These are phyloP conservation scores for Centropyge bicolor DNA, from an alignment of 2,797 vertebrate genomes.

Conservation along the genomic window DNA sequence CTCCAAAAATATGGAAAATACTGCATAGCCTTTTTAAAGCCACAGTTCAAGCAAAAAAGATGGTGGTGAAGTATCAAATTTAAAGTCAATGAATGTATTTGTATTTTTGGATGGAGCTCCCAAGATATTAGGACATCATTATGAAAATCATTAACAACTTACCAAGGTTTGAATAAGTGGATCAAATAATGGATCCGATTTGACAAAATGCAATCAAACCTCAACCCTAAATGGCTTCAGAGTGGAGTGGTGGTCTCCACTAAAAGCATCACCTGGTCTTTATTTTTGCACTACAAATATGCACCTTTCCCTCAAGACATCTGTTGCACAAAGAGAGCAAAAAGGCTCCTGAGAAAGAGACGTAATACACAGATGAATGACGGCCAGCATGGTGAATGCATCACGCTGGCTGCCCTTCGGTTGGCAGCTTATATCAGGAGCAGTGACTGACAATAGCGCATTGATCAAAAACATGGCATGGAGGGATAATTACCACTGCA, in stretches of 20 bases:
- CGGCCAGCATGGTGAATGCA: slow-evolving; percentile 31
- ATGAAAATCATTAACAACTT: not conserved
- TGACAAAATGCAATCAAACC: slow-evolving; percentile 5
- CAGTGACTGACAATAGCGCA: slow-evolving; percentile 57
- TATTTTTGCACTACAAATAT: slow-evolving; percentile 14
- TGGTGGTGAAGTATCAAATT: no score
- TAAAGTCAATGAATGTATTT: not conserved
- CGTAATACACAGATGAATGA: slow-evolving; percentile 31
- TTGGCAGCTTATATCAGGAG: slow-evolving; percentile 55
- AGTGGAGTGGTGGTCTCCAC: not conserved
- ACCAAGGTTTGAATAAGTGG: not conserved
- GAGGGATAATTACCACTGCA: slow-evolving; percentile 68
- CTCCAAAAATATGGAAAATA: not conserved
- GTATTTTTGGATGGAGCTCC: not conserved
- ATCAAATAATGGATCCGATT: not conserved
- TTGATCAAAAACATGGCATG: slow-evolving; percentile 70
- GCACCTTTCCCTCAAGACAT: not conserved
- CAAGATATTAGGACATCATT: not conserved
- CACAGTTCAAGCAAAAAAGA: not conserved
- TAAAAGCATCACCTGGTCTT: not conserved
- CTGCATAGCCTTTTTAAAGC: not conserved
- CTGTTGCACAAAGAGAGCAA: slow-evolving; percentile 21
- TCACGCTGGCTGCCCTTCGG: slow-evolving; percentile 44
- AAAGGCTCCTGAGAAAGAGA: slow-evolving; percentile 15
- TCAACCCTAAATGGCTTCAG: not conserved